Evolutionary conservation across 2,888 invertebrate genomes (phyloP).

Genomic region (Zygaena filipendulae): DNA sequence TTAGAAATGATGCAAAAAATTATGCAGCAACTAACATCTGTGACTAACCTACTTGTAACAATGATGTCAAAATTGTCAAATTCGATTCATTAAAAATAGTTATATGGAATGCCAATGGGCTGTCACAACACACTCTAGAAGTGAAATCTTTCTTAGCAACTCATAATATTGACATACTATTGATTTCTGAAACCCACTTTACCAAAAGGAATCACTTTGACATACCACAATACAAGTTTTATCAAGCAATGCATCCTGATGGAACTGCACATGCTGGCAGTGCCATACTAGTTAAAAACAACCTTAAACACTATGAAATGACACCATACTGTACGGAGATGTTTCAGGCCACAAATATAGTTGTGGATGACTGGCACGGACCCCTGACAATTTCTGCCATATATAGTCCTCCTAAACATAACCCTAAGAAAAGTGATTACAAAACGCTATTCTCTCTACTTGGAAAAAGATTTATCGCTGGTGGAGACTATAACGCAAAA

Average conservation of each 20-base stretch:
- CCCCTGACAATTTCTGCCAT: conserved; percentile 4
- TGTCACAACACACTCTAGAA: conserved; percentile 7
- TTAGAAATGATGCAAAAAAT: conserved; percentile 1
- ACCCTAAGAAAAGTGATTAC: too few relatives aligned
- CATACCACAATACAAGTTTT: conserved; percentile 9
- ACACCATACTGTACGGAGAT: too few relatives aligned
- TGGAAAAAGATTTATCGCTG: conserved; percentile 6
- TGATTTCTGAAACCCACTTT: conserved; percentile 18
- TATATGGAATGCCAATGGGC: conserved; percentile 10
- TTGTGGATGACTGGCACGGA: conserved; percentile 1
- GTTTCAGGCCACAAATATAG: conserved; percentile 5
- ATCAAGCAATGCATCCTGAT: conserved; percentile 9
- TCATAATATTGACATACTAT: conserved; percentile 8
- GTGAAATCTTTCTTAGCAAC: conserved; percentile 4
- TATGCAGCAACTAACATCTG: conserved; percentile 8
- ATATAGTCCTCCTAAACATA: conserved; percentile 4
- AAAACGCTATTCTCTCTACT: too few relatives aligned
- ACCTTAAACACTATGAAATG: too few relatives aligned
- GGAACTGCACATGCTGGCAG: conserved; percentile 3
- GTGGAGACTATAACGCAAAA: conserved; percentile 6
- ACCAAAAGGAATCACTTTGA: conserved; percentile 11
- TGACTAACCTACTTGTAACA: conserved; percentile 8
- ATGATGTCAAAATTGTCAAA: conserved; percentile 7
- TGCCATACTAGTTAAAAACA: too few relatives aligned
- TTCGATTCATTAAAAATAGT: conserved; percentile 5